Evolutionary conservation across 2,113 vertebrate species (phyloP).

Genomic region (Triplophysa siluroides): DNA sequence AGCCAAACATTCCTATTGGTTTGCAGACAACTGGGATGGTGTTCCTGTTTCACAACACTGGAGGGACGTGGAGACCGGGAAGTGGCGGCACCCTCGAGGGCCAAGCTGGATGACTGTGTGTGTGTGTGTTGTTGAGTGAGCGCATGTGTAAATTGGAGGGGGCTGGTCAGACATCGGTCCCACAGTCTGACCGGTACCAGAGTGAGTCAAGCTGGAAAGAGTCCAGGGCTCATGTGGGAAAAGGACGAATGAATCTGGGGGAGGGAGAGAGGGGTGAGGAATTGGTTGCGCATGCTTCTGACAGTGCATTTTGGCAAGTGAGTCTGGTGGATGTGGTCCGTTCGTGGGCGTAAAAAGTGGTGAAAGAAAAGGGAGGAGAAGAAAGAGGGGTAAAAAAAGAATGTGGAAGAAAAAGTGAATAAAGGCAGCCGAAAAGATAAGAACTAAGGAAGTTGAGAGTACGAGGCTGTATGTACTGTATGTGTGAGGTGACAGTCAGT

Average conservation of each 20-base stretch:
- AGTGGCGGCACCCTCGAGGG: constrained; percentile 44
- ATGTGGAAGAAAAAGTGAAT: constrained; percentile 11
- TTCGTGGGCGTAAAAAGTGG: constrained; percentile 62
- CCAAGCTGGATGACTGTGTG: constrained; percentile 30
- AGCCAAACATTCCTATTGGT: constrained; percentile 75
- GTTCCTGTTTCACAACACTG: constrained; percentile 46
- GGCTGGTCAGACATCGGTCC: constrained; percentile 45
- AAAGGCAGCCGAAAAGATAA: neutral
- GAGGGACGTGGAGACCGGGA: constrained; percentile 40
- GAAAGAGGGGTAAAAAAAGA: neutral
- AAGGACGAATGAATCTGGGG: constrained; percentile 47
- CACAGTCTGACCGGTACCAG: constrained; percentile 61
- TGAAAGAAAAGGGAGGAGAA: constrained; percentile 51
- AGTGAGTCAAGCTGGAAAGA: constrained; percentile 55
- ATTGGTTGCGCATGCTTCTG: constrained; percentile 69
- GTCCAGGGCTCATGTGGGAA: constrained; percentile 63
- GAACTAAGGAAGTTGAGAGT: neutral
- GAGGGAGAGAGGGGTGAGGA: constrained; percentile 58
- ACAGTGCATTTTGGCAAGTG: constrained; percentile 73
- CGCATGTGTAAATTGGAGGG: constrained; percentile 49
- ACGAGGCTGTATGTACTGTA: neutral
- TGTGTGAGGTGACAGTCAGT: constrained; percentile 60
- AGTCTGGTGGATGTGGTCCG: constrained; percentile 76
- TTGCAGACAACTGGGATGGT: constrained; percentile 68
- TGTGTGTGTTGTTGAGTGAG: constrained; percentile 51